Conservation (phyloP, 1,140 invertebrate genomes). For the Trachymyrmex cornetzi region DNA sequence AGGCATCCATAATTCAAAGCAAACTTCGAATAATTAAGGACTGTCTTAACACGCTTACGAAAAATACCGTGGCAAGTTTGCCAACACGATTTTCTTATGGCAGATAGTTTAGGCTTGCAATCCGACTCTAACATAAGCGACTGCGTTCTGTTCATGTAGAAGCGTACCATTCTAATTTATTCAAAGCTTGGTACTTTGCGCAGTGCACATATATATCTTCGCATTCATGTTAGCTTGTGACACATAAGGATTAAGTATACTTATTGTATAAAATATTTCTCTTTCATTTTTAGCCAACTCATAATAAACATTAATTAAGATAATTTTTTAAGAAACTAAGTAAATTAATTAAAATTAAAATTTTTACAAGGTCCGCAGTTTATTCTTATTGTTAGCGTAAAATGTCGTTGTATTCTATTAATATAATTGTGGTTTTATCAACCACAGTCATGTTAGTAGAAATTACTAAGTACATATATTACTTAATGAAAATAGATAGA, state of each 20-base stretch:
- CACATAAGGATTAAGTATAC: background rate
- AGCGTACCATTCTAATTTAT: constrained; percentile 28
- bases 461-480: background rate
- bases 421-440: no score
- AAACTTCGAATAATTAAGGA: constrained; percentile 41
- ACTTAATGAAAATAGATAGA: background rate
- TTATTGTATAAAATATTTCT: background rate
- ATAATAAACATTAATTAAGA: background rate
- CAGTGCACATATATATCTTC: background rate
- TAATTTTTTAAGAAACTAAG: background rate
- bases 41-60: constrained; percentile 19
- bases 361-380: background rate
- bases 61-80: constrained; percentile 20
- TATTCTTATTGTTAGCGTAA: constrained; percentile 8
- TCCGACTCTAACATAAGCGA: background rate
- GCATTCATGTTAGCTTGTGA: background rate
- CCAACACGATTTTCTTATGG: constrained; percentile 4
- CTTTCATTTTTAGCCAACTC: background rate
- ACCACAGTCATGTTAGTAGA: background rate
- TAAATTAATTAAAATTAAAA: constrained; percentile 1
- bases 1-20: constrained; percentile 49
- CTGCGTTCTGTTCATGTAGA: constrained; percentile 8
- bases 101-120: constrained; percentile 30
- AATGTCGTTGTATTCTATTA: background rate
- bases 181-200: constrained; percentile 12